Base-by-base conservation (phyloP, 2,113 vertebrate genomes). In the Pavo muticus region DNA sequence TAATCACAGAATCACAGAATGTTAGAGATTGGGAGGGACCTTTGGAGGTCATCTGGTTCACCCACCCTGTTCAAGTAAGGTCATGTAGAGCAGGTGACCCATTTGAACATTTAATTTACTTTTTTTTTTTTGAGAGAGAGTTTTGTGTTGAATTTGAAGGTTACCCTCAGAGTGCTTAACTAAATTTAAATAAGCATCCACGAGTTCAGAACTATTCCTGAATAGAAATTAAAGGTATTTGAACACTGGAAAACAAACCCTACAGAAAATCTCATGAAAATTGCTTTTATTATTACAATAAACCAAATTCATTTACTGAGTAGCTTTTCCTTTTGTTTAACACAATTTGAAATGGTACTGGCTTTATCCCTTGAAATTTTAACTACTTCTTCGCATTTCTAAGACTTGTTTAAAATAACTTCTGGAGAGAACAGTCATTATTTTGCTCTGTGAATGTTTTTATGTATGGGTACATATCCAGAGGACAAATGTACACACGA, bases 111-210 rank as follows among this genome's bases (percentile, higher is more conserved):
- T 77, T 71, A 87, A 44, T 52, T 1, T 0, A n/a, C 1, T 30
- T 42, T 71, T 24, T 18, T 57, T 29, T 45, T 40, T 40, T 74
- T 14, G 1, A 52, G 47, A 4, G 1, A 47, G 52, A 3, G 1
- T 32, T 88, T 74, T 47, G 37, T 2, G 5, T 69, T 72, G 12
- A 50, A 63, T 71, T 87, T 82, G 7, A 30, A 60, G 24, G 4
- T 59, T 32, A 75, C 5, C 4, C 15, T 93, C 18, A 2, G 11
- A 79, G 8, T 67, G 24, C 47, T 85, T 70, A 63, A 65, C 1
- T 73, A 21, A 89, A 67, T 90, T 85, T 72, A 84, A 18, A 48
- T 76, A 81, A 87, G 7, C 18, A 71, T 87, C 35, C 27, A 74
- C 47, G 29, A 81, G 29, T 18, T 92, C 35, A 65, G 27, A 92